phyloP scores from a whole-genome alignment of 2,888 invertebrate genomes.

The Habroteleia sp. region DNA sequence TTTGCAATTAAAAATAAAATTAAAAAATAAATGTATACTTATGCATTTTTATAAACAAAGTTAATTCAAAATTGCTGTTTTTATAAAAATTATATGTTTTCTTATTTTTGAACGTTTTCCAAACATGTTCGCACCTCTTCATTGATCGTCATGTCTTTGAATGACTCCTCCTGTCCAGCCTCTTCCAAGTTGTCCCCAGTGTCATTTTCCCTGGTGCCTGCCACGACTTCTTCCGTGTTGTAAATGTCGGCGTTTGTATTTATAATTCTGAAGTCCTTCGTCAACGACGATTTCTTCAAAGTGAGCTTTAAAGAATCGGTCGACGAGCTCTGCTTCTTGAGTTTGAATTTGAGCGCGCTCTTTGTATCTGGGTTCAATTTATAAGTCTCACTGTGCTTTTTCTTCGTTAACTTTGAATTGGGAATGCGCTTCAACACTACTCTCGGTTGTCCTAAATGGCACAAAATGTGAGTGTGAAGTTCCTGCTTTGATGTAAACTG shows the following conservation, averaged over 20 bases:
- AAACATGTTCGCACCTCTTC: slow-evolving; percentile 77
- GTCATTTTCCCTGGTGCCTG: slow-evolving; percentile 74
- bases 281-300: slow-evolving; percentile 74
- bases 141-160: slow-evolving; percentile 77
- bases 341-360: slow-evolving; percentile 75
- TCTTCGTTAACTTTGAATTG: slow-evolving; percentile 69
- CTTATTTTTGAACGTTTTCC: too few relatives aligned
- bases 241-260: slow-evolving; percentile 68
- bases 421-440: slow-evolving; percentile 75
- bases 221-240: slow-evolving; percentile 71
- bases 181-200: slow-evolving; percentile 71
- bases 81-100: too few relatives aligned
- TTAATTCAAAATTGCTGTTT: neutral
- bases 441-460: slow-evolving; percentile 75
- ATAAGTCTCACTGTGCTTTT: slow-evolving; percentile 69
- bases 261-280: slow-evolving; percentile 76
- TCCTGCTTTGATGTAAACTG: slow-evolving; percentile 74
- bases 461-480: slow-evolving; percentile 72
- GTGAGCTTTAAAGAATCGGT: slow-evolving; percentile 73
- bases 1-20: too few relatives aligned
- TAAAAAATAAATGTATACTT: too few relatives aligned
- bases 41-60: too few relatives aligned
- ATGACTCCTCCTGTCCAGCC: slow-evolving; percentile 70
- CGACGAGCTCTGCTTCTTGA: slow-evolving; percentile 73
- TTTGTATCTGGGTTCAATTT: slow-evolving; percentile 74